Percentiles rank a stretch among this genome's conserved stretches.
Evolutionary conservation across 1,140 invertebrate genomes (phyloP).

Genomic region (Belonocnema kinseyi): DNA sequence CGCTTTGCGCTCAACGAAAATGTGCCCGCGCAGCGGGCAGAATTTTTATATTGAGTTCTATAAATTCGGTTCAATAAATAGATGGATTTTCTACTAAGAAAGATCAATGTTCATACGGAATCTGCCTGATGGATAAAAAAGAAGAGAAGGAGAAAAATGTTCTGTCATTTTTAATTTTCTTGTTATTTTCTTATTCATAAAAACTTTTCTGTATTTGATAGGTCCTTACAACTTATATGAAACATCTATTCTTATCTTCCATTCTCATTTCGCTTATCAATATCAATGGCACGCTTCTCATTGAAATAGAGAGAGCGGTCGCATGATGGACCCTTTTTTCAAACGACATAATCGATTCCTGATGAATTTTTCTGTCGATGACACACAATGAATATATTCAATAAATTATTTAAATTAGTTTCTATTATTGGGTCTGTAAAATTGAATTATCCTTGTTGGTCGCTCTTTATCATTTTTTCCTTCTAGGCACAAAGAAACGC

Average conservation of each 20-base stretch:
- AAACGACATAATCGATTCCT: conserved; percentile 59
- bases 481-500: not conserved
- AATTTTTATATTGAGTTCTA: too few species aligned
- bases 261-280: conserved; percentile 62
- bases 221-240: conserved; percentile 20
- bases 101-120: too few species aligned
- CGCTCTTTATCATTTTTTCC: not conserved
- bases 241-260: conserved; percentile 61
- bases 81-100: too few species aligned
- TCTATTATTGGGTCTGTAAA: conserved; percentile 49
- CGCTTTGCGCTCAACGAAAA: too few species aligned
- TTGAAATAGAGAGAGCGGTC: conserved; percentile 39
- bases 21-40: too few species aligned
- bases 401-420: conserved; percentile 61
- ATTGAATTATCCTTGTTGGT: conserved; percentile 56
- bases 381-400: conserved; percentile 63
- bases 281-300: conserved; percentile 30
- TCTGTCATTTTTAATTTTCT: too few species aligned
- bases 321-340: conserved; percentile 46
- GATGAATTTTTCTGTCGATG: conserved; percentile 66
- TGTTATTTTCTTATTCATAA: not conserved
- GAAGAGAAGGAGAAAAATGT: too few species aligned
- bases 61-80: too few species aligned
- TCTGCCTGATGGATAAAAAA: too few species aligned
- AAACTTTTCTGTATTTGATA: not conserved